A percentile compares a stretch with the other conserved stretches of the same genome.
Conservation (phyloP, 2,113 vertebrate species). For the Mormoops blainvillei region DNA sequence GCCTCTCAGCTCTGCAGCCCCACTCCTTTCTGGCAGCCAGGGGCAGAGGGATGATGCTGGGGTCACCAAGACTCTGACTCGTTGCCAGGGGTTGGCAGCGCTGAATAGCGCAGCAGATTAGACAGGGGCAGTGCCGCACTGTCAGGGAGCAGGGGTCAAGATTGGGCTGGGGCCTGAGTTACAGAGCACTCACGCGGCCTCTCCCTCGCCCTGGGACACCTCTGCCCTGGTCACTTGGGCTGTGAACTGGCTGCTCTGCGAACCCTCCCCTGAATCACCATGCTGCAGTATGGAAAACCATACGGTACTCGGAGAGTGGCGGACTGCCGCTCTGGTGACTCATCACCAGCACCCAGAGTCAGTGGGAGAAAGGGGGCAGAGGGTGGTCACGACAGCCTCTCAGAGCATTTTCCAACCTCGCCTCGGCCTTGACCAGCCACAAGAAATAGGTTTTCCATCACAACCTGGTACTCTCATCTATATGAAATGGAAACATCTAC, state of each 20-base stretch:
- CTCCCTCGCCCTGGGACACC: not conserved
- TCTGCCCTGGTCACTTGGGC: accelerated
- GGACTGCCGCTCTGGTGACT: not conserved
- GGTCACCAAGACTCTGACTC: not conserved
- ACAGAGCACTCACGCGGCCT: accelerated
- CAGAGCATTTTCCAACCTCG: not conserved
- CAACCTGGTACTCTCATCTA: not conserved
- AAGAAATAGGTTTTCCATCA: not conserved
- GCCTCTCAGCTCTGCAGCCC: not conserved
- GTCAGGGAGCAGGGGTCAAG: no score
- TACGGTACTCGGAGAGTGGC: not conserved
- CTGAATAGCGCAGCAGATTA: not conserved
- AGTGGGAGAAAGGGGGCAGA: not conserved
- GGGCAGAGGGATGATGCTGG: not conserved
- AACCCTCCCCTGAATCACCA: not conserved
- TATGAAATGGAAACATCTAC: not conserved
- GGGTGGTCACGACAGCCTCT: accelerated
- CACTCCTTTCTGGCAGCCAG: not conserved
- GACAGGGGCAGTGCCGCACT: accelerated
- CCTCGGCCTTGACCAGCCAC: accelerated
- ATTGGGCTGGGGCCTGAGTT: not conserved
- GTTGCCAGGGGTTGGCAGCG: not conserved
- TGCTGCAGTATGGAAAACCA: not conserved
- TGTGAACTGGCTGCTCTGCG: not conserved
- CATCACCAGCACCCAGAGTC: not conserved